These are phyloP conservation scores for Axis porcinus DNA, from an alignment of 2,113 vertebrate genomes.

Conservation along the genomic window DNA sequence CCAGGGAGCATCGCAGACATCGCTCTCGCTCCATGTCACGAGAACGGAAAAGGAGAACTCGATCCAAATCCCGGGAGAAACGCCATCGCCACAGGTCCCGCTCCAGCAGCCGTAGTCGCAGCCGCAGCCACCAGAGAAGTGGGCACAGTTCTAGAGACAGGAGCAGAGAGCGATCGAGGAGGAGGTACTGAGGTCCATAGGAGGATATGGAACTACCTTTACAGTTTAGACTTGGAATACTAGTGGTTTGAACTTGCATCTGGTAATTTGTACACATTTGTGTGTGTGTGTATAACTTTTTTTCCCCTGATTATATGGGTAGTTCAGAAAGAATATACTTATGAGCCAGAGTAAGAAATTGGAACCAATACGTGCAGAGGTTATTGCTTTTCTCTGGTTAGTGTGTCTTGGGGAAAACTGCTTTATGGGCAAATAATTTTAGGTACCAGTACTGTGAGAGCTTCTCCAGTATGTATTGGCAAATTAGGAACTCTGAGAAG, in stretches of 20 bases:
- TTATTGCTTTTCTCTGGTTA: slow-evolving; percentile 50
- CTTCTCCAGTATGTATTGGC: slow-evolving; percentile 45
- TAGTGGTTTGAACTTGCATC: slow-evolving; percentile 54
- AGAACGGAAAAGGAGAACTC: slow-evolving; percentile 85
- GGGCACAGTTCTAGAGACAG: slow-evolving; percentile 86
- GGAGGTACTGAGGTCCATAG: slow-evolving; percentile 74
- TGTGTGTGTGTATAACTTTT: slow-evolving; percentile 50
- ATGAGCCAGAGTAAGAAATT: slow-evolving; percentile 57
- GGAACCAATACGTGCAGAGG: slow-evolving; percentile 41
- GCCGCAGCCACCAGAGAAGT: slow-evolving; percentile 85
- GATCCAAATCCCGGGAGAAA: slow-evolving; percentile 86
- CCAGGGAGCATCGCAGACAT: slow-evolving; percentile 83
- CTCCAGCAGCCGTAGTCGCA: slow-evolving; percentile 84
- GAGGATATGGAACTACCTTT: slow-evolving; percentile 55
- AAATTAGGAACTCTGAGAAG: slow-evolving; percentile 11
- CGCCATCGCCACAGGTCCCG: slow-evolving; percentile 83
- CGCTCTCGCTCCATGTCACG: slow-evolving; percentile 85
- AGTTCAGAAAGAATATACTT: slow-evolving; percentile 51
- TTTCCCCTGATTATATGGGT: slow-evolving; percentile 39
- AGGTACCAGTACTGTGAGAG: slow-evolving; percentile 31
- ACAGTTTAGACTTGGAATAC: slow-evolving; percentile 30
- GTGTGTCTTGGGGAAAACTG: slow-evolving; percentile 25
- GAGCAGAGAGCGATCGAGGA: slow-evolving; percentile 85
- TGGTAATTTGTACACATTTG: slow-evolving; percentile 62
- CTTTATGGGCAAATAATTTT: slow-evolving; percentile 54